Base-by-base conservation (phyloP, 2,113 vertebrate genomes). In the Salminus brasiliensis region DNA sequence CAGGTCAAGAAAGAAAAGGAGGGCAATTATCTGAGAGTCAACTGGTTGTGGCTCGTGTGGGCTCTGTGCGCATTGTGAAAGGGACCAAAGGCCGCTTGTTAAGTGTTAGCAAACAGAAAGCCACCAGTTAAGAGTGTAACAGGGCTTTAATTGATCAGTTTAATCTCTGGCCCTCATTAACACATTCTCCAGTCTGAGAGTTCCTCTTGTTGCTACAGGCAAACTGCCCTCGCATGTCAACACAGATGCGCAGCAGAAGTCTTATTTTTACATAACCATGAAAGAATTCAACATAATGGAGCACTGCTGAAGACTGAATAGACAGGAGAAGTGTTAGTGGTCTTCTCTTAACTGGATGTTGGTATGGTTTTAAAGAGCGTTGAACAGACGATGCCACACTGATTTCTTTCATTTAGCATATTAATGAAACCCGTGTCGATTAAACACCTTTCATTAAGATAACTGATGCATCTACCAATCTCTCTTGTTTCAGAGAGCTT, bases 111-210 rank as follows among this genome's bases (percentile, higher is more conserved):
- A 83, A 74, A 85, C 86, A 88, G 85, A 87, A 89, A 86, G 41
- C 0, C 82, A 84, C 68, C 88, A 60, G 81, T 91, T 90, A 85
- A 88, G 75, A 76, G 8, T 74, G 87, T 90, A 91, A 90, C 84
- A 39, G 90, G 83, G 80, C 78, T 82, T 91, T 92, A 91, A 92
- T 92, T 89, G 90, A 91, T 87, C 60, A 62, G 76, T 85, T 92
- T 91, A 89, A 93, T 88, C 86, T 85, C 69, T 82, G 86, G 81
- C 66, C 84, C 90, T 91, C 88, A 92, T 94, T 92, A 94, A 78
- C 88, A 88, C 91, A 93, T 94, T 94, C 92, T 92, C 90, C 69
- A 76, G 78, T 65, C 90, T 82, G 87, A 91, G 92, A 94, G 89
- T 78, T 80, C 57, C 85, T 47, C 72, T 83, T 81, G 93, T 94